These are phyloP conservation scores for Anolis sagrei DNA, from an alignment of 2,113 vertebrate species.

Conservation along the genomic window DNA sequence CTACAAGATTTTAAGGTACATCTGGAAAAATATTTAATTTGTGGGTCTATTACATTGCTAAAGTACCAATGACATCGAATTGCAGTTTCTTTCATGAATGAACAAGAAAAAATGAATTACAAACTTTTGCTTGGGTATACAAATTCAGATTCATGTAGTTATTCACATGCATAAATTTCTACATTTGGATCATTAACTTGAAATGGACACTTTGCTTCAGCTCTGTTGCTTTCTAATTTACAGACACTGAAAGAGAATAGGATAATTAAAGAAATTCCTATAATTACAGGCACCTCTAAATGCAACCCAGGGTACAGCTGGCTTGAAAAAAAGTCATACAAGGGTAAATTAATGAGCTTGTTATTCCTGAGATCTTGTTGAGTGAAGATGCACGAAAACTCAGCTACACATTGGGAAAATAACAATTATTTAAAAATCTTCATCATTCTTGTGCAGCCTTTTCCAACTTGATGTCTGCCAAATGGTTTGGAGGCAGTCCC, in stretches of 20 bases:
- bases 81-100: conserved; percentile 15
- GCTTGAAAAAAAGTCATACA: not conserved
- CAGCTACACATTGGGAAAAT: not conserved
- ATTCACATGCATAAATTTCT: conserved; percentile 30
- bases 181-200: conserved; percentile 40
- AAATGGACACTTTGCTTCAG: conserved; percentile 40
- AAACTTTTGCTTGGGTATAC: conserved; percentile 24
- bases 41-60: not conserved
- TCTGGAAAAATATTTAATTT: not conserved
- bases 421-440: not conserved
- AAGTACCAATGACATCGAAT: not conserved
- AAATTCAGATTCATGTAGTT: conserved; percentile 39
- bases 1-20: not conserved
- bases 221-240: conserved; percentile 47
- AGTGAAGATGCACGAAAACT: conserved; percentile 8
- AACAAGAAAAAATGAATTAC: conserved; percentile 1
- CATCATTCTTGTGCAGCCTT: not conserved
- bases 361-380: not conserved
- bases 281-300: conserved; percentile 35
- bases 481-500: not conserved
- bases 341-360: conserved; percentile 16
- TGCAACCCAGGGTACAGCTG: conserved; percentile 20
- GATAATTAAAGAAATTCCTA: conserved; percentile 38
- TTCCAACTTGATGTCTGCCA: not conserved
- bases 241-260: conserved; percentile 42